Percentiles rank a stretch among this genome's conserved stretches.
Evolutionary conservation across 1,140 invertebrate genomes (phyloP).

Genomic region (Saxidomus purpurata): DNA sequence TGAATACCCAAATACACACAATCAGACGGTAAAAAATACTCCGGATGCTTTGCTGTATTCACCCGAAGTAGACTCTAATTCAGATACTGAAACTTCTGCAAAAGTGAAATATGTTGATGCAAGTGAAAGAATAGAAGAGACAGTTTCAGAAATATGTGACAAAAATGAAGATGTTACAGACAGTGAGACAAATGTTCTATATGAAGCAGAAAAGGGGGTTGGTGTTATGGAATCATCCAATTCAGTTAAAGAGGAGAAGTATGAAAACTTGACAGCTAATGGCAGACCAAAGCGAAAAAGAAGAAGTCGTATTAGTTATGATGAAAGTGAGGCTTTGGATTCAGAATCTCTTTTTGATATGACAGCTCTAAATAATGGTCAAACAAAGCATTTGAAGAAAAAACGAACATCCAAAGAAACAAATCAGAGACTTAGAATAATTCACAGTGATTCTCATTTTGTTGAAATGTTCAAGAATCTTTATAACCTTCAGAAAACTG

Average conservation of each 20-base stretch:
- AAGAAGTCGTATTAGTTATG: background rate
- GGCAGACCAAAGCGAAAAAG: background rate
- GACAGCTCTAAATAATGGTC: background rate
- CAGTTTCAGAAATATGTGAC: too few species aligned
- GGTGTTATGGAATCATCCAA: background rate
- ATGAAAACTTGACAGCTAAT: background rate
- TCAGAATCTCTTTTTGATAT: background rate
- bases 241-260: background rate
- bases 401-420: background rate
- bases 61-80: too few species aligned
- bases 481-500: slow-evolving; percentile 7
- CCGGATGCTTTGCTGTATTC: too few species aligned
- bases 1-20: too few species aligned
- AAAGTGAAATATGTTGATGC: too few species aligned
- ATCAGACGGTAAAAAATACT: too few species aligned
- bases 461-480: background rate
- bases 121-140: too few species aligned
- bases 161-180: too few species aligned
- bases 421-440: background rate
- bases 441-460: slow-evolving; percentile 20
- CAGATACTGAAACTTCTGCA: too few species aligned
- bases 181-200: too few species aligned
- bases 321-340: background rate
- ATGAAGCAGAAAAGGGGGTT: too few species aligned
- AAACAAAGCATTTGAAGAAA: background rate